phyloP scores from a whole-genome alignment of 2,797 vertebrate genomes.

The Lophius americanus region DNA sequence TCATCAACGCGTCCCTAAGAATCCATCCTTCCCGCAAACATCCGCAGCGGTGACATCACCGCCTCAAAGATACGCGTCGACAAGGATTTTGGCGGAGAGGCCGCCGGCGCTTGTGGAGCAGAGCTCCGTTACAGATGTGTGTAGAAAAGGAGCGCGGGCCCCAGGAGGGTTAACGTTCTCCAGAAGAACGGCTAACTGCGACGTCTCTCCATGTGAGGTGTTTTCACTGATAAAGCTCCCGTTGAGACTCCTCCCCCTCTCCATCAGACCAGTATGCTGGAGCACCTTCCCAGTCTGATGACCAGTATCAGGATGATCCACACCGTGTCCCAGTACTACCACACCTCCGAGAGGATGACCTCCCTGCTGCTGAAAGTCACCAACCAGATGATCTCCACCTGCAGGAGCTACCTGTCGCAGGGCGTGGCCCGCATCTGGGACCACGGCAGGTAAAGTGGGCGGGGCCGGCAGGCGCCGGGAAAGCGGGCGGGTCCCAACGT shows the following conservation, averaged over 20 bases:
- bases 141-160: too few relatives aligned
- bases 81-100: too few relatives aligned
- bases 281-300: conserved; percentile 83
- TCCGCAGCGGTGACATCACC: too few relatives aligned
- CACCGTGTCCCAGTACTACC: conserved; percentile 82
- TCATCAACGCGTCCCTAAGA: too few relatives aligned
- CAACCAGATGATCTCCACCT: conserved; percentile 87
- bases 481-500: neutral
- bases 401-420: conserved; percentile 78
- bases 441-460: conserved; percentile 77
- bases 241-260: neutral
- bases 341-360: conserved; percentile 85
- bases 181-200: too few relatives aligned
- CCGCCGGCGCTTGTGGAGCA: too few relatives aligned
- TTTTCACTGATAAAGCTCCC: too few relatives aligned
- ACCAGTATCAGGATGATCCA: conserved; percentile 83
- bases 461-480: neutral
- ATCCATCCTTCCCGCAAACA: too few relatives aligned
- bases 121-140: too few relatives aligned
- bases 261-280: conserved; percentile 74
- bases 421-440: conserved; percentile 84
- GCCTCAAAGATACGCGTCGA: too few relatives aligned
- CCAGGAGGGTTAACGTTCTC: too few relatives aligned
- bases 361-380: conserved; percentile 89
- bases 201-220: too few relatives aligned